Evolutionary conservation across 2,113 vertebrate species (phyloP).

Genomic region (Suncus etruscus): DNA sequence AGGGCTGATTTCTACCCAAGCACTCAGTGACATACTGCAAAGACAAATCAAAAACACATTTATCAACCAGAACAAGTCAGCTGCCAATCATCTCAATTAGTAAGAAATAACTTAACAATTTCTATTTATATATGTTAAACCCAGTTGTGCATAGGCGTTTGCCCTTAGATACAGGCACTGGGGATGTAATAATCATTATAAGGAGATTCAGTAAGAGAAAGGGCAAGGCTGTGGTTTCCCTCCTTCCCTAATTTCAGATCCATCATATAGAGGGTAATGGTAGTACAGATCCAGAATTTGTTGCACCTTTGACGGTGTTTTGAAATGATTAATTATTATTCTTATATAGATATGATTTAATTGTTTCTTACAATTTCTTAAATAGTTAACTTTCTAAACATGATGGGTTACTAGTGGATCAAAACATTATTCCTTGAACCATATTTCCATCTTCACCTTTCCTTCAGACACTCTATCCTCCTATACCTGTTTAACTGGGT

Average conservation of each 20-base stretch:
- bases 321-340: background rate
- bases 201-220: background rate
- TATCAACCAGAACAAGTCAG: conserved; percentile 18
- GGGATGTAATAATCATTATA: background rate
- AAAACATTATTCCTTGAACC: background rate
- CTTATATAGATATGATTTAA: conserved; percentile 10
- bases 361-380: conserved; percentile 30
- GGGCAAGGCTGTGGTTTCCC: background rate
- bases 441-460: background rate
- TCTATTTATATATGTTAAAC: background rate
- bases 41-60: conserved; percentile 49
- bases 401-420: background rate
- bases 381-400: background rate
- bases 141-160: background rate
- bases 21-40: conserved; percentile 31
- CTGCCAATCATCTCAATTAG: conserved; percentile 28
- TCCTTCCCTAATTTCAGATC: background rate
- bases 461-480: background rate
- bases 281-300: background rate
- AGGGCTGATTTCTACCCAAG: conserved; percentile 34
- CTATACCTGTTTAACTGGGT: background rate
- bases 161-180: background rate
- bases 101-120: conserved; percentile 29
- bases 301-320: background rate
- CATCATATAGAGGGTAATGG: background rate